A percentile compares a stretch with the other conserved stretches of the same genome.
Conservation (phyloP, 2,888 invertebrate species). For the Iselma pallidipennis region DNA sequence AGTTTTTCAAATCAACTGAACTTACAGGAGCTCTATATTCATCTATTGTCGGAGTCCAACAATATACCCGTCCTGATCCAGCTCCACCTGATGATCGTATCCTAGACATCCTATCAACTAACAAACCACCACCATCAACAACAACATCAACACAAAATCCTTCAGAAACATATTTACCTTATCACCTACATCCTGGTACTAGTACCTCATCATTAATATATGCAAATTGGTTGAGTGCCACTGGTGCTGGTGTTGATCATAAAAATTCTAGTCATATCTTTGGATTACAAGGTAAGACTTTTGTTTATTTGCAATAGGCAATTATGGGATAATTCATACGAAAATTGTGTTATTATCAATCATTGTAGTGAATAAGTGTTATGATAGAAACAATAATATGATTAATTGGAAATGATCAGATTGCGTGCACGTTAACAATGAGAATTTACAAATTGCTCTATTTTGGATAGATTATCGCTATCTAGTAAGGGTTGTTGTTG, state of each 20-base stretch:
- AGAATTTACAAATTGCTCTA: conserved; percentile 17
- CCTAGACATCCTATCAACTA: conserved; percentile 39
- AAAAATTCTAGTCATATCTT: conserved; percentile 55
- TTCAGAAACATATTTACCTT: conserved; percentile 40
- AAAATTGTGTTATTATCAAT: not conserved
- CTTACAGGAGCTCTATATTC: conserved; percentile 47
- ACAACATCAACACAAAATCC: conserved; percentile 10
- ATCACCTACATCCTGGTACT: conserved; percentile 44
- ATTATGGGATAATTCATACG: not conserved
- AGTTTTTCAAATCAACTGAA: too few species aligned
- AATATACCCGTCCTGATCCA: conserved; percentile 42
- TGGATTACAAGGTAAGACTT: conserved; percentile 64
- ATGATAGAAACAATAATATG: conserved; percentile 32
- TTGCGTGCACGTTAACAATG: conserved; percentile 35
- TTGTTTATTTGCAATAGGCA: not conserved
- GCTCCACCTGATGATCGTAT: conserved; percentile 48
- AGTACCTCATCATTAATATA: conserved; percentile 49
- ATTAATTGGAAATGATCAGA: conserved; percentile 36
- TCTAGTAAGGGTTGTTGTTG: conserved; percentile 27
- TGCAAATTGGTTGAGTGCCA: conserved; percentile 48
- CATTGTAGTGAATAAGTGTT: conserved; percentile 5
- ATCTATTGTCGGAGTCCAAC: conserved; percentile 48
- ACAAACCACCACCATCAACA: conserved; percentile 25
- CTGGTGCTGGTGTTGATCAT: conserved; percentile 27
- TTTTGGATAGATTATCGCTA: not conserved